A percentile compares a stretch with the other conserved stretches of the same genome.
Conservation (phyloP, 2,797 vertebrate genomes). For the Galago senegalensis region DNA sequence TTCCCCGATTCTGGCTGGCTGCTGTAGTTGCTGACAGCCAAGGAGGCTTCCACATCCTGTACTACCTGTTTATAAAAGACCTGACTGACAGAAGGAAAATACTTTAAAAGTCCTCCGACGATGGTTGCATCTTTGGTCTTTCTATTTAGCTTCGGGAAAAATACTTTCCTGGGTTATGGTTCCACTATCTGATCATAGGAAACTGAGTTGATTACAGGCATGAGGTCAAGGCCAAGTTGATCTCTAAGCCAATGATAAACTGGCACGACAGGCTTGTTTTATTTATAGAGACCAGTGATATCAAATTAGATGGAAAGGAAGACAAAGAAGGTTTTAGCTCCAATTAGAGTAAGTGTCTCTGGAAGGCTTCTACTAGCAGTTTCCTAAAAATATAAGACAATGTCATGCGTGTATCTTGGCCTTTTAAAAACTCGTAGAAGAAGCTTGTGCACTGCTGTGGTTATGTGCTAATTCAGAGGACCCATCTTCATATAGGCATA, state of each 20-base stretch:
- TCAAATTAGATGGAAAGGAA: conserved; percentile 82
- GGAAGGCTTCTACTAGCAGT: conserved; percentile 58
- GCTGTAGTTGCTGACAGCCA: background rate
- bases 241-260: conserved; percentile 82
- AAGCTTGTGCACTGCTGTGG: background rate
- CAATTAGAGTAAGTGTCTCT: conserved; percentile 78
- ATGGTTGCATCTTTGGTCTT: conserved; percentile 9
- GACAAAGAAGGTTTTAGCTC: conserved; percentile 77
- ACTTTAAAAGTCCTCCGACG: conserved; percentile 2
- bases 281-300: conserved; percentile 85
- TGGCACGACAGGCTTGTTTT: conserved; percentile 41
- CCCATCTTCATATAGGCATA: background rate
- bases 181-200: conserved; percentile 78
- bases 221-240: conserved; percentile 84
- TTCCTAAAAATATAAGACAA: conserved; percentile 73
- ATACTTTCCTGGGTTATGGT: conserved; percentile 61
- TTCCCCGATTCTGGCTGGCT: conserved; percentile 37
- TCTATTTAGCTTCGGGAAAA: conserved; percentile 31
- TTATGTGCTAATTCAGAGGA: conserved; percentile 62
- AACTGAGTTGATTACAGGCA: conserved; percentile 81
- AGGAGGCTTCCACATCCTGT: background rate
- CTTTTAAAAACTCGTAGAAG: conserved; percentile 54
- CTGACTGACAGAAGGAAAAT: conserved; percentile 27
- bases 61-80: conserved; percentile 36
- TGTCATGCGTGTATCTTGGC: background rate